Evolutionary conservation across 2,797 vertebrate species (phyloP).

Genomic region (Coregonus suidteri): DNA sequence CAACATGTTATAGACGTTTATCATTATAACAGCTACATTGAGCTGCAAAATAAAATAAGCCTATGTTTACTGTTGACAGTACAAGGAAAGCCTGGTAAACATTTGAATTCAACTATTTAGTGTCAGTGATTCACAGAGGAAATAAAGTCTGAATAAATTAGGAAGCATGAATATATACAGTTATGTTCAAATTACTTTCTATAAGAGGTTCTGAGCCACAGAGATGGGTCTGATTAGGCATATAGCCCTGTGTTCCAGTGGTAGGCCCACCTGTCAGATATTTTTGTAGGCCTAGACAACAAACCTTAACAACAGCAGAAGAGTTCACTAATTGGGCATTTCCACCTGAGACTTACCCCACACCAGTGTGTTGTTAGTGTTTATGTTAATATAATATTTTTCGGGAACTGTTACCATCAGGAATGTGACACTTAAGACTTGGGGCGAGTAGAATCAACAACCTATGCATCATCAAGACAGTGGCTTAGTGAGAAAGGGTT

Average conservation of each 20-base stretch:
- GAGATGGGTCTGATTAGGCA: too few relatives aligned
- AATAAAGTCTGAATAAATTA: too few relatives aligned
- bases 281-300: background rate
- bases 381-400: too few relatives aligned
- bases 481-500: too few relatives aligned
- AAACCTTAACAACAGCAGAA: background rate
- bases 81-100: background rate
- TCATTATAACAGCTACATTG: background rate
- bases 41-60: background rate
- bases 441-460: too few relatives aligned
- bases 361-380: too few relatives aligned
- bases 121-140: too few relatives aligned
- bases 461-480: too few relatives aligned
- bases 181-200: background rate
- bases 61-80: background rate
- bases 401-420: too few relatives aligned
- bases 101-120: background rate
- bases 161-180: too few relatives aligned
- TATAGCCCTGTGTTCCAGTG: background rate
- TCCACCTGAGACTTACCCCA: too few relatives aligned
- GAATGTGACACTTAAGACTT: too few relatives aligned
- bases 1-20: background rate
- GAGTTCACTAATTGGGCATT: background rate
- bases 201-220: background rate
- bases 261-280: background rate